Evolutionary conservation across 2,113 vertebrate genomes (phyloP), one percentile per base, ranked within the genome.

Genomic region (Thamnaconus septentrionalis): DNA sequence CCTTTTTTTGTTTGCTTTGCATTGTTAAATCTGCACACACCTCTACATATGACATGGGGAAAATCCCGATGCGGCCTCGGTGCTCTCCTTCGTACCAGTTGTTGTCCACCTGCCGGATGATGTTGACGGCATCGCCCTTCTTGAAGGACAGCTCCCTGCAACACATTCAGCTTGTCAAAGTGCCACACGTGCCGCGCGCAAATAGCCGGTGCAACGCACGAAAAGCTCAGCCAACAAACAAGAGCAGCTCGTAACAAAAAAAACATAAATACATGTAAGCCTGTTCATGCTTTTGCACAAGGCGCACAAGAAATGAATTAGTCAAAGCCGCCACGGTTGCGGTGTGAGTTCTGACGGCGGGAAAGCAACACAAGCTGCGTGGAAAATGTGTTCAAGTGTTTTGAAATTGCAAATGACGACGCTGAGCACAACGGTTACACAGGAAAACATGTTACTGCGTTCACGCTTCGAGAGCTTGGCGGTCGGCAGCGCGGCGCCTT

Each of bases 71-170:
- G 78, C 90, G 90, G 59, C 96, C 97, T 0, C 91, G 91, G 70
- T 96, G 94, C 67, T 98, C 97, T 66, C 97, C 97, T 78, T 99
- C 97, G 61, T 96, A 99, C 97, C 97, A 99, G 89, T 99, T 99
- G 78, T 92, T 95, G 92, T 99, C 97, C 62, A 99, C 96, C 90
- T 97, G 96, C 86, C 97, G 94, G 91, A 98, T 93, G 90, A 99
- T 96, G 88, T 96, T 97, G 72, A 99, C 92, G 1, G 95, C 93
- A 61, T 98, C 96, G 45, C 97, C 97, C 90, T 98, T 99, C 88
- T 96, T 97, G 90, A 99, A 98, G 3, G 95, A 95, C 85, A 99
- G 87, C 88, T 99, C 97, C 91, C 97, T 99, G 93, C 7, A 93
- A 94, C 69, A 90, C 53, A 83, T 55, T 62, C 41, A 61, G 12